phyloP scores from a whole-genome alignment of 2,888 invertebrate species.

The Pomacea canaliculata region DNA sequence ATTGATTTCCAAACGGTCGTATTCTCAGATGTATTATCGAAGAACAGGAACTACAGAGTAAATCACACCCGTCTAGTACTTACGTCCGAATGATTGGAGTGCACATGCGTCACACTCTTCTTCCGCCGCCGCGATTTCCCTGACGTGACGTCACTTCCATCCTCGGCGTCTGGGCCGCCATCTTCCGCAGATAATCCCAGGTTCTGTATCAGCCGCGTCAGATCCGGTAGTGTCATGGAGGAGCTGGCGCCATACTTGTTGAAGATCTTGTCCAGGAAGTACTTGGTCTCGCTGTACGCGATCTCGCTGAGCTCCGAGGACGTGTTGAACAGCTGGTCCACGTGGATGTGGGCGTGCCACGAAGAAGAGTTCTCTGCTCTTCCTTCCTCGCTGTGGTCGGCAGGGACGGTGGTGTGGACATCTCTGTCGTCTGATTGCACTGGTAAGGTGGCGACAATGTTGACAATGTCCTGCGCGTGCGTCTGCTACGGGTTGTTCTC shows the following conservation, averaged over 20 bases:
- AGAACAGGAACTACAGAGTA: too few relatives aligned
- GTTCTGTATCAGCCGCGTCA: background rate
- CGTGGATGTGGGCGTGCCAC: slow-evolving; percentile 10
- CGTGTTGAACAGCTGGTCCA: background rate
- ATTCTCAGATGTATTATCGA: too few relatives aligned
- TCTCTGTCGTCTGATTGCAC: too few relatives aligned
- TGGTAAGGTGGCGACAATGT: too few relatives aligned
- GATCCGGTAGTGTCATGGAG: background rate
- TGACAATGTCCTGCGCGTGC: too few relatives aligned
- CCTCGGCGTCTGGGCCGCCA: background rate
- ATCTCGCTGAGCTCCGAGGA: background rate
- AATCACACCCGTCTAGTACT: too few relatives aligned
- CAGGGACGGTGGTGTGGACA: too few relatives aligned
- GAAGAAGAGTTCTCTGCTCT: background rate
- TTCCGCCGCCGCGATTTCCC: background rate
- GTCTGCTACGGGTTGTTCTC: too few relatives aligned
- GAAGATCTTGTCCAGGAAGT: slow-evolving; percentile 11
- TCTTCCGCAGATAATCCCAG: background rate
- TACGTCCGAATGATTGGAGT: slow-evolving; percentile 1
- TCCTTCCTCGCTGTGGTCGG: too few relatives aligned
- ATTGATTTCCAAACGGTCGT: background rate
- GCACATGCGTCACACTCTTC: background rate
- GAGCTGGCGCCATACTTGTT: slow-evolving; percentile 1
- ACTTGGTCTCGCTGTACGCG: slow-evolving; percentile 8
- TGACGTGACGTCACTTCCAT: background rate